Base-by-base conservation (phyloP, 2,888 invertebrate species). In the Netelia virgata region DNA sequence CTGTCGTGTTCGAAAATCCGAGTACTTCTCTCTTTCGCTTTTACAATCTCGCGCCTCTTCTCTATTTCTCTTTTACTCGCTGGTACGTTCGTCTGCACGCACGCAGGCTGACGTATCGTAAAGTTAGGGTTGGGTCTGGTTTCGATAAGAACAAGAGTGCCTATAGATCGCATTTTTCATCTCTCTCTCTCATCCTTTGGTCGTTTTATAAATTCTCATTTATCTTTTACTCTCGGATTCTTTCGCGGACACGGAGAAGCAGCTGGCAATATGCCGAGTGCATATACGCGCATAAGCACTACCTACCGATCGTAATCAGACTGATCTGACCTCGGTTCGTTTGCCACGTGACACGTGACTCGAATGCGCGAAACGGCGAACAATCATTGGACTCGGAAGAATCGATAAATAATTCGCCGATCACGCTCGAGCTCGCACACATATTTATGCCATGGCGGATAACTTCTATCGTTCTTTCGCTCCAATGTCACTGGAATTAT, bases 1-100 rank as follows among this genome's bases (percentile, higher is more conserved):
- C 70, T 59, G 83, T 76, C 75, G 83, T 86, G 83, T 86, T 87
- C 85, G 77, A 78, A 79, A 72, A 78, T 50, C 63, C 55, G 47
- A n/a, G 16, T 5, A 28, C 47, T 11, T 57, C 28, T 61, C 18
- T 69, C n/a, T 59, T 23, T 68, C 28, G 68, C 3, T 59, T 28
- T 53, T 43, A 41, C 14, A 23, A 23, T 43, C 18, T 59, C 47
- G 9, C 61, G 16, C 10, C 61, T 36, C 61, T 36, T 76, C 69
- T 36, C 16, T 11, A 18, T 76, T 76, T 82, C 55, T 57, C 63
- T 70, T 64, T 47, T 18, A 20, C 55, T 18, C 55, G 18, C 11
- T 20, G 8, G 23, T 69, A 61, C n/a, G 14, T 16, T 50, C 11
- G 41, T 11, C 20, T 11, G 10, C 47, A 63, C n/a, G 61, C 61